phyloP scores from a whole-genome alignment of 2,888 invertebrate genomes.

The Ferrisia virgata region DNA sequence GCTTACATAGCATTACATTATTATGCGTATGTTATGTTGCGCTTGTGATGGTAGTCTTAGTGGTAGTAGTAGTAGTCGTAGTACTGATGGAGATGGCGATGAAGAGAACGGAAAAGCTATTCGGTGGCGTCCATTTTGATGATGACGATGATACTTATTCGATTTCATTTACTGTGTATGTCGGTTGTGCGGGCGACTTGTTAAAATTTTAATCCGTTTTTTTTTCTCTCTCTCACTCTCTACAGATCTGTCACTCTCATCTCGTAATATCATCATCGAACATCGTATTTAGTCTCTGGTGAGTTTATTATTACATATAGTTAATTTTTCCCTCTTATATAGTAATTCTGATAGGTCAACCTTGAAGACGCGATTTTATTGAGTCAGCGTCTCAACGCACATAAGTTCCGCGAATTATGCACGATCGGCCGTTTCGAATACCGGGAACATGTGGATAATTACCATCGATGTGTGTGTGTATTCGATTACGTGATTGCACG shows the following conservation, averaged over 20 bases:
- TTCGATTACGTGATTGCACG: not conserved
- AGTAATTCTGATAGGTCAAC: no score
- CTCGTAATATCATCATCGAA: not conserved
- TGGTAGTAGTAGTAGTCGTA: no score
- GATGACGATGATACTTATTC: not conserved
- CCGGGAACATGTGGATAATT: not conserved
- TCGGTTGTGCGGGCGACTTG: not conserved
- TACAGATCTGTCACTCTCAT: no score
- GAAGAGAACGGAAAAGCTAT: not conserved
- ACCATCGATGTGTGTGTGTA: not conserved
- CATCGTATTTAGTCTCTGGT: not conserved
- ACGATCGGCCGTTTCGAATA: not conserved
- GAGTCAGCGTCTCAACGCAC: not conserved
- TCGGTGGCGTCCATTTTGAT: not conserved
- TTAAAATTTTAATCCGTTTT: not conserved
- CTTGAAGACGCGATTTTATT: not conserved
- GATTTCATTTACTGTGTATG: not conserved
- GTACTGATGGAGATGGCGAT: no score
- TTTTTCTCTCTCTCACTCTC: no score
- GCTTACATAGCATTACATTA: no score
- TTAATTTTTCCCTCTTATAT: not conserved
- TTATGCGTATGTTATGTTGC: not conserved
- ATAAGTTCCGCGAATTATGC: not conserved
- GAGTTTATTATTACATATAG: not conserved
- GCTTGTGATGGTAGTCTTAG: not conserved